Evolutionary conservation across 2,113 vertebrate genomes (phyloP).

Genomic region (Epinephelus cyanopodus): DNA sequence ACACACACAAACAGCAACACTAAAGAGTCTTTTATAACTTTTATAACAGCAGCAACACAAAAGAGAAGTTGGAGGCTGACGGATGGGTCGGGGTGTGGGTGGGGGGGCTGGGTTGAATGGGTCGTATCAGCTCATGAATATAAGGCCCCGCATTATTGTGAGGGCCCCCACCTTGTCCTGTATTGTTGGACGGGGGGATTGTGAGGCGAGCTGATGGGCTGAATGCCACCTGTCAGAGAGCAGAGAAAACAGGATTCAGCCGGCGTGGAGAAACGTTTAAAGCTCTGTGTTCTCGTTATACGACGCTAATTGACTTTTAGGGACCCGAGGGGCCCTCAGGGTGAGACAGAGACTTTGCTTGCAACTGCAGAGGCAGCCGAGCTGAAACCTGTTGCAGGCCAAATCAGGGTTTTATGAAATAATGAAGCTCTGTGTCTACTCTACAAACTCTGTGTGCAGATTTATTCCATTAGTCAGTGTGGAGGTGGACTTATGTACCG

Average conservation of each 20-base stretch:
- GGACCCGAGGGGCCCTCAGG: not conserved
- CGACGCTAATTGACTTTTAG: slow-evolving; percentile 64
- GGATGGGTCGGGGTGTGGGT: slow-evolving; percentile 30
- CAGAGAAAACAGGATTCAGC: slow-evolving; percentile 24
- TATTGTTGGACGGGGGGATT: slow-evolving; percentile 35
- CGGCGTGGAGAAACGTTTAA: slow-evolving; percentile 40
- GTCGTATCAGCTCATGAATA: slow-evolving; percentile 86
- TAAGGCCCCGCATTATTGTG: slow-evolving; percentile 86
- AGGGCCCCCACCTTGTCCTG: slow-evolving; percentile 2
- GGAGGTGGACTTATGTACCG: too few species aligned
- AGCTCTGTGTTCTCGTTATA: slow-evolving; percentile 36
- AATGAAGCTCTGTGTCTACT: too few species aligned
- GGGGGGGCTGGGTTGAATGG: slow-evolving; percentile 82
- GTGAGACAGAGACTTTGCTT: not conserved
- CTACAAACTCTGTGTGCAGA: too few species aligned
- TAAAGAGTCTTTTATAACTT: slow-evolving; percentile 73
- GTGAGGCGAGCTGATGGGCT: slow-evolving; percentile 53
- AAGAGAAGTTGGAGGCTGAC: slow-evolving; percentile 35
- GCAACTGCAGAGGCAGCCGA: not conserved
- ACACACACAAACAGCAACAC: not conserved
- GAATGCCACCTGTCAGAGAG: slow-evolving; percentile 63
- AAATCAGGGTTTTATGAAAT: not conserved
- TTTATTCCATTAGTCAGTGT: too few species aligned
- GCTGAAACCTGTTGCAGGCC: not conserved
- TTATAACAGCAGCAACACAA: slow-evolving; percentile 55